Evolutionary conservation across 2,888 invertebrate genomes (phyloP).

Genomic region (Tromatobia lineatoria): DNA sequence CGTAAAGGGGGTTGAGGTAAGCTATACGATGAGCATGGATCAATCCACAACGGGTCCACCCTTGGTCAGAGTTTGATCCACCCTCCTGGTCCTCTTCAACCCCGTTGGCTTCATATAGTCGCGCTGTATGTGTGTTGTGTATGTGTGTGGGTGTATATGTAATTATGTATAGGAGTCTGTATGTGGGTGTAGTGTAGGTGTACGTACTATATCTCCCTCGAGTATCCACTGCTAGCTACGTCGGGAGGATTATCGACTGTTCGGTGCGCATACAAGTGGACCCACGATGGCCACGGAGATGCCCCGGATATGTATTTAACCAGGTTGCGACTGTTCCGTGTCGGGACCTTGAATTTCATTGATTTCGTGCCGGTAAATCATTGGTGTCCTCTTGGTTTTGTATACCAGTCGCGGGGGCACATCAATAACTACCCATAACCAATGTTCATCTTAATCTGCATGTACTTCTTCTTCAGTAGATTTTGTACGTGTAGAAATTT

Average conservation of each 20-base stretch:
- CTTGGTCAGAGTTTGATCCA: slow-evolving; percentile 73
- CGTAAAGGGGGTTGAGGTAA: slow-evolving; percentile 58
- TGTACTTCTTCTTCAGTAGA: too few species aligned
- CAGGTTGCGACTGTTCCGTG: slow-evolving; percentile 1
- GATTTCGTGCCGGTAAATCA: background rate
- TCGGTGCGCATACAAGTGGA: slow-evolving; percentile 45
- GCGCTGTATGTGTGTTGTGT: slow-evolving; percentile 12
- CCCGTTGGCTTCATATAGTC: slow-evolving; percentile 38
- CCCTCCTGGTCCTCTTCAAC: slow-evolving; percentile 59
- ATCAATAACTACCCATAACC: background rate
- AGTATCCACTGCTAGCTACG: slow-evolving; percentile 62
- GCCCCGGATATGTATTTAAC: slow-evolving; percentile 37
- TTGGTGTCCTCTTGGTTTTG: background rate
- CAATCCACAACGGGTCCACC: slow-evolving; percentile 77
- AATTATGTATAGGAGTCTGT: too few species aligned
- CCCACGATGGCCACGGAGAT: slow-evolving; percentile 28
- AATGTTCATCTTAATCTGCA: background rate
- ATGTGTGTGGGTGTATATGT: too few species aligned
- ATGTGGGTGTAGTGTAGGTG: slow-evolving; percentile 14
- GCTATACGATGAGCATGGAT: slow-evolving; percentile 79
- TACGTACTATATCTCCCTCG: slow-evolving; percentile 52
- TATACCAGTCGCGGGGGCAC: too few species aligned
- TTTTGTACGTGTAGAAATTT: too few species aligned
- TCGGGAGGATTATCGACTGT: slow-evolving; percentile 78
- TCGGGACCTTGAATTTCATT: slow-evolving; percentile 10